Evolutionary conservation across 2,797 vertebrate species (phyloP), one percentile per base, ranked within the genome.

Genomic region (Sebastes ruberrimus): DNA sequence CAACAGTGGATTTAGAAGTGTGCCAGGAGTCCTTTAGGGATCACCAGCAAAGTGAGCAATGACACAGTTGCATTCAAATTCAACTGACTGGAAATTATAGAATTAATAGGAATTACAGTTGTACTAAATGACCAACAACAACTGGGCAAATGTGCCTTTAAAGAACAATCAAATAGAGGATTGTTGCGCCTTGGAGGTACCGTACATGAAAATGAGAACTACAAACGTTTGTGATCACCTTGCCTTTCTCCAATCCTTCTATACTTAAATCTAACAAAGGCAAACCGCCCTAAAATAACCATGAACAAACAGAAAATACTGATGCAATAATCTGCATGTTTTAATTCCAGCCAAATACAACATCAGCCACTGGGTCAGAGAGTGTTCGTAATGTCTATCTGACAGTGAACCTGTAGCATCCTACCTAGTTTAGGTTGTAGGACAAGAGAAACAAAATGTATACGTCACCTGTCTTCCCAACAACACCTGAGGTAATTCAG

Each of bases 391-490:
- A 10, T 22, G 10, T 23, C 3, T 11, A 22, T 72, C 23, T 23
- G 13, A 62, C 27, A 23, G 28, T 42, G 1, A 23, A 10, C 14
- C 16, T 33, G 9, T 16, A 23, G 2, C 6, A 49, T 60, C 35
- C 59, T 52, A 7, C 2, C 35, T n/a, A 65, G 56, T 60, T 71
- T 61, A 38, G 38, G 23, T 72, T 66, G 18, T n/a, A 59, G 25
- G 20, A 60, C 0, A 74, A 9, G 10, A 69, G 38, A n/a, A 25
- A 73, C 14, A 5, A n/a, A 30, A 10, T 65, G 10, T 64, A 18
- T 6, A 2, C 7, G 25, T 55, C 32, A 33, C 28, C 2, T 1
- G 10, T 35, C 28, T 13, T 57, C n/a, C 7, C 11, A 27, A 14
- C 4, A 22, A 49, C 46, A 75, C 13, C 33, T 7, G 2, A 59